phyloP scores from a whole-genome alignment of 2,797 vertebrate genomes.

The Spheniscus humboldti region DNA sequence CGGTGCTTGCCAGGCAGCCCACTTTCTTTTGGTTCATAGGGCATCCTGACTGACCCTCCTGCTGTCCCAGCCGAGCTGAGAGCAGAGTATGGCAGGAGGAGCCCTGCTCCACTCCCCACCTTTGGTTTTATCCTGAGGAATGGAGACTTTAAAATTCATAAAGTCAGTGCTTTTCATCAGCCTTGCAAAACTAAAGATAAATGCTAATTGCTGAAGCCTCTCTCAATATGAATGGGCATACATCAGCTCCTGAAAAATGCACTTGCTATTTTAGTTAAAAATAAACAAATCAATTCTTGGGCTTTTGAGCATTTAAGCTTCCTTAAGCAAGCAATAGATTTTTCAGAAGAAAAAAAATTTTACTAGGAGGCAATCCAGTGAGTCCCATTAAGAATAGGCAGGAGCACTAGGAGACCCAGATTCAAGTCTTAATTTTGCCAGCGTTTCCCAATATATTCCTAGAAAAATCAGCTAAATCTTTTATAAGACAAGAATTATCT shows the following conservation, averaged over 20 bases:
- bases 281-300: slow-evolving; percentile 17
- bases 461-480: not conserved
- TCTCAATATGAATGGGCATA: not conserved
- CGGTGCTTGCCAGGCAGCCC: rapidly evolving
- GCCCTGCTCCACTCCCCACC: not conserved
- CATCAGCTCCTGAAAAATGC: not conserved
- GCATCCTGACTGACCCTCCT: not conserved
- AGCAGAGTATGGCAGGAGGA: not conserved
- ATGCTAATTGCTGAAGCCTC: not conserved
- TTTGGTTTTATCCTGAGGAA: not conserved
- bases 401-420: not conserved
- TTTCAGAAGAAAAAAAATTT: not conserved
- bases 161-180: not conserved
- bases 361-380: not conserved
- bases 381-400: not conserved
- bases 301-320: slow-evolving; percentile 11
- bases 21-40: not conserved
- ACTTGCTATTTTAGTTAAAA: slow-evolving; percentile 22
- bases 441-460: not conserved
- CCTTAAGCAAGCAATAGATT: not conserved
- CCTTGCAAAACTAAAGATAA: not conserved
- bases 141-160: not conserved
- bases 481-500: not conserved
- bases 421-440: not conserved
- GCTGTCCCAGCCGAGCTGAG: not conserved